These are phyloP conservation scores for Arctocebus calabarensis DNA, from an alignment of 2,797 vertebrate species.

Conservation along the genomic window DNA sequence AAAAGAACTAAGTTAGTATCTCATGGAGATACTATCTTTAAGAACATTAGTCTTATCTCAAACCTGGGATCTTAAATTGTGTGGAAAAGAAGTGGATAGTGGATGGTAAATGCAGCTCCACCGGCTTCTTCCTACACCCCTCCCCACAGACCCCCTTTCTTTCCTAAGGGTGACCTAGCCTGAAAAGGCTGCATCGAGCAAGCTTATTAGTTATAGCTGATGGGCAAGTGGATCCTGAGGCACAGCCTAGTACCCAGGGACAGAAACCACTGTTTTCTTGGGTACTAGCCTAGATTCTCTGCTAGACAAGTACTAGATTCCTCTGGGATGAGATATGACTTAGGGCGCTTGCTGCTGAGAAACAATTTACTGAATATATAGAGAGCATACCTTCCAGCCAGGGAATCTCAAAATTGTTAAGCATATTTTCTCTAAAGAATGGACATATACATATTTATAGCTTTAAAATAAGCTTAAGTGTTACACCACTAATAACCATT, in stretches of 20 bases:
- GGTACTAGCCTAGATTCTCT: neutral
- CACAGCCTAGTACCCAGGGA: no score
- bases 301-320: neutral
- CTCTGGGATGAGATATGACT: neutral
- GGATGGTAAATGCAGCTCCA: neutral
- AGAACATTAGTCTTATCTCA: neutral
- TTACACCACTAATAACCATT: neutral
- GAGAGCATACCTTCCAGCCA: neutral
- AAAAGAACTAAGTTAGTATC: neutral
- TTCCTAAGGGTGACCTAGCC: neutral
- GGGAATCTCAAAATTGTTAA: neutral
- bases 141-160: neutral
- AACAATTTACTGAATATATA: neutral
- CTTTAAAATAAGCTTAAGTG: neutral
- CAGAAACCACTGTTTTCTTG: neutral
- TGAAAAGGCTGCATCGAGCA: neutral
- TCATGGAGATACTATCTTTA: neutral
- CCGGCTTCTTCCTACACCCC: neutral
- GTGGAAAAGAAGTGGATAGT: neutral
- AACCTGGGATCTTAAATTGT: neutral
- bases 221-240: neutral
- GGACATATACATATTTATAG: neutral
- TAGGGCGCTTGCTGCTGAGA: neutral
- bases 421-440: neutral
- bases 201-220: no score